Percentiles rank a stretch among this genome's conserved stretches.
phyloP scores from a whole-genome alignment of 2,113 vertebrate species.

The Sciurus niger region DNA sequence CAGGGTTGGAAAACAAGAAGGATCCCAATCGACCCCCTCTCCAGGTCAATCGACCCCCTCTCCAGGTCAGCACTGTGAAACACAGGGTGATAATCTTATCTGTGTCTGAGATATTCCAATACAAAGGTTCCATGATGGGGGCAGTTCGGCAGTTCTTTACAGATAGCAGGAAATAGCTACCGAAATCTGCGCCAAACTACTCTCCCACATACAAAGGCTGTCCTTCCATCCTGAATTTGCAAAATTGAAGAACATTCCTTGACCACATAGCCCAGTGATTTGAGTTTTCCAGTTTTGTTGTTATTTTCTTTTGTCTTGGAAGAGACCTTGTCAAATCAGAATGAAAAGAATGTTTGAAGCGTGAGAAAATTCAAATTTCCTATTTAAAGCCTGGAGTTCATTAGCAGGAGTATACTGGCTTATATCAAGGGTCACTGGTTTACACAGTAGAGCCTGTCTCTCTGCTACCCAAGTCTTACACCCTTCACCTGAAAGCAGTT shows the following conservation, averaged over 20 bases:
- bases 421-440: constrained; percentile 70
- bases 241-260: constrained; percentile 42
- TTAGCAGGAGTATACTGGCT: constrained; percentile 39
- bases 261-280: neutral
- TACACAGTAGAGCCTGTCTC: neutral
- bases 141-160: neutral
- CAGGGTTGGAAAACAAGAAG: neutral
- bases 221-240: neutral
- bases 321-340: constrained; percentile 56
- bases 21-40: neutral
- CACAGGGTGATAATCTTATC: neutral
- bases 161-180: neutral
- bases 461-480: neutral
- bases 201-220: fast-evolving
- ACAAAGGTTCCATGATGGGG: neutral
- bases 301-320: constrained; percentile 62
- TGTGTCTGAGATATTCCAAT: neutral
- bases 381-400: constrained; percentile 66
- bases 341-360: constrained; percentile 67
- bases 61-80: neutral
- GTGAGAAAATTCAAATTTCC: constrained; percentile 69
- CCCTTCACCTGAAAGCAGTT: constrained; percentile 62
- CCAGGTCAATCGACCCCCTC: neutral
- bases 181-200: neutral
- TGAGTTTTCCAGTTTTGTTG: constrained; percentile 26